phyloP scores from a whole-genome alignment of 2,797 vertebrate species.

The Girardinus metallicus region DNA sequence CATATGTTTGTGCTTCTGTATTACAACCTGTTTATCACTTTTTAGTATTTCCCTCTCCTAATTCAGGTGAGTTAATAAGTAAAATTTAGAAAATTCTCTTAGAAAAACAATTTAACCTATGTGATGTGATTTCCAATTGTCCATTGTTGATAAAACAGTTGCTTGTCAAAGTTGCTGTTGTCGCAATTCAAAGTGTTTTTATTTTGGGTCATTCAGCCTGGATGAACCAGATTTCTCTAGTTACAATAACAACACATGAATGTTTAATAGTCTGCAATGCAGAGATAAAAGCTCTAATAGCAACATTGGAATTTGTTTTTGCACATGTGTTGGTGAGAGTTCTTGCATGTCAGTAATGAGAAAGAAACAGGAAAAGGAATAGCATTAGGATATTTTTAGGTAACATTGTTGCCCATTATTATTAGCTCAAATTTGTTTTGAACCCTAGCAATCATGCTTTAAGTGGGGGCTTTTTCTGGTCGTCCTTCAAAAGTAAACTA shows the following conservation, averaged over 20 bases:
- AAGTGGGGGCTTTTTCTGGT: not conserved
- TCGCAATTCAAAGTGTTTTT: conserved; percentile 63
- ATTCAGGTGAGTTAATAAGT: conserved; percentile 31
- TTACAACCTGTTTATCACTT: conserved; percentile 21
- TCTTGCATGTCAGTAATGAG: conserved; percentile 37
- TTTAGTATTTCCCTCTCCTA: conserved; percentile 8
- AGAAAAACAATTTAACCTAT: conserved; percentile 44
- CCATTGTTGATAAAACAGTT: conserved; percentile 62
- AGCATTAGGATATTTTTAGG: not conserved
- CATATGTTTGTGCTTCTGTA: not conserved
- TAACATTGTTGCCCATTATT: not conserved
- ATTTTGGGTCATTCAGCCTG: conserved; percentile 73
- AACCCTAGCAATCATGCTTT: not conserved
- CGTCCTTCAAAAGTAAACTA: not conserved
- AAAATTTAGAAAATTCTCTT: conserved; percentile 24
- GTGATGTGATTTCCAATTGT: conserved; percentile 60
- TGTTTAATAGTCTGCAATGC: conserved; percentile 79
- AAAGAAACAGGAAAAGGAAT: not conserved
- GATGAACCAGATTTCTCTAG: conserved; percentile 74
- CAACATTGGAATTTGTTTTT: conserved; percentile 44
- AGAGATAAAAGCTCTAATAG: conserved; percentile 66
- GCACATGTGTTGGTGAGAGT: conserved; percentile 16
- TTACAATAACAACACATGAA: conserved; percentile 78
- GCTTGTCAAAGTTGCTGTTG: conserved; percentile 66
- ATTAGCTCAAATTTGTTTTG: not conserved